Base-by-base conservation (phyloP, 2,888 invertebrate genomes). In the Metellina segmentata region DNA sequence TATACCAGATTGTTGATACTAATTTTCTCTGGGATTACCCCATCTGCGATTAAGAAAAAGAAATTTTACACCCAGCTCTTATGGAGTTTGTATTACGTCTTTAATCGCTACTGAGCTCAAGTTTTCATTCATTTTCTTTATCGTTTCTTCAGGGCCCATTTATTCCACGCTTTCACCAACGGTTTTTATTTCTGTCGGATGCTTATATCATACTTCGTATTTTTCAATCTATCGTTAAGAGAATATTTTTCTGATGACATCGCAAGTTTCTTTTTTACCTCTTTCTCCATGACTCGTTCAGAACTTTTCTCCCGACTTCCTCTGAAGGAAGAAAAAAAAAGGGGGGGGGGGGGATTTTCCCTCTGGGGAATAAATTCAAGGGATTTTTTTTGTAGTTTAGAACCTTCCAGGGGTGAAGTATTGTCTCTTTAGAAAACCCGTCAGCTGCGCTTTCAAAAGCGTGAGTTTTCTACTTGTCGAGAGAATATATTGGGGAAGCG, bases 151-250 rank as follows among this genome's bases (percentile, higher is more conserved):
- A 83, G 87, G 72, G 78, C 51, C 74, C 82, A 91, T 91, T 91
- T 91, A 87, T 91, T 91, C 78, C 70, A 52, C 78, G 87, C 86
- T 86, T 87, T 91, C 74, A 74, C 82, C 79, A 83, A 77, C 69
- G 72, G n/a, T 81, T 86, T 87, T 87, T 91, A 87, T 91, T 91
- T 83, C 87, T 82, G 71, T 70, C 77, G 52, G 52, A 83, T 82
- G 83, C 89, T 79, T 90, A 90, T 90, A 82, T 90, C 90, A 72
- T 72, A 88, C 74, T 74, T 82, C 83, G 87, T 87, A 87, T 87
- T 88, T 91, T 91, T 91, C 83, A 87, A 91, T 91, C 78, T 88
- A 91, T 81, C 78, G 82, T 83, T 91, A 77, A 82, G 53, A 87
- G 78, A 88, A 83, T 79, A 83, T 87, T 83, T 88, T 77, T 88